These are phyloP conservation scores for Bujurquina vittata DNA, from an alignment of 2,113 vertebrate genomes.

Conservation along the genomic window DNA sequence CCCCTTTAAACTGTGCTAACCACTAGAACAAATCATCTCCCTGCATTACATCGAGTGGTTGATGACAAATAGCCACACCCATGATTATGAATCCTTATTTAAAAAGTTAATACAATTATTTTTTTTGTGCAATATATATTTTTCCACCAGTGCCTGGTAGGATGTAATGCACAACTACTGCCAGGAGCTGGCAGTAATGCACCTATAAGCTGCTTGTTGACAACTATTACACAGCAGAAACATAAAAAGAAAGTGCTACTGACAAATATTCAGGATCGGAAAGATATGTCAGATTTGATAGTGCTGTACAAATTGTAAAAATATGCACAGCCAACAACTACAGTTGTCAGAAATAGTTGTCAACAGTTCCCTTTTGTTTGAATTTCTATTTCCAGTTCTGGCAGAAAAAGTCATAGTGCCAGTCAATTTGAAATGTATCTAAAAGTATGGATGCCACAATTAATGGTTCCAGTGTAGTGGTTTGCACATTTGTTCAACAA, in stretches of 20 bases:
- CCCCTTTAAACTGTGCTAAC: neutral
- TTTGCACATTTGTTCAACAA: no score
- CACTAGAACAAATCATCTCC: neutral
- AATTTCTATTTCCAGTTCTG: no score
- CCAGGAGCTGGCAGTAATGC: neutral
- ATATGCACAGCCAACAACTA: neutral
- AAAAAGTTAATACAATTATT: no score
- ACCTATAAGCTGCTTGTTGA: neutral
- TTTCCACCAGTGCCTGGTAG: neutral
- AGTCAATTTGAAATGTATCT: no score
- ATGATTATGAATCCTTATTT: neutral
- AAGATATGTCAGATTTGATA: no score
- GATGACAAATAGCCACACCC: neutral
- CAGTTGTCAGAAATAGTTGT: neutral
- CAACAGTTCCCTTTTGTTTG: no score
- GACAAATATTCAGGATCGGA: rapidly evolving
- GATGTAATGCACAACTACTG: neutral
- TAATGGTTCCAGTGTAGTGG: no score
- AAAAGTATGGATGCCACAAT: no score
- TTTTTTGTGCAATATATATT: neutral
- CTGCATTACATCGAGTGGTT: neutral
- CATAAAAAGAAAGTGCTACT: neutral
- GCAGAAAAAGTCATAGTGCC: no score
- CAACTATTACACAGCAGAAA: neutral
- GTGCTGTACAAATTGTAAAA: neutral